Evolutionary conservation across 2,797 vertebrate genomes (phyloP).

Genomic region (Gadopsis marmoratus): DNA sequence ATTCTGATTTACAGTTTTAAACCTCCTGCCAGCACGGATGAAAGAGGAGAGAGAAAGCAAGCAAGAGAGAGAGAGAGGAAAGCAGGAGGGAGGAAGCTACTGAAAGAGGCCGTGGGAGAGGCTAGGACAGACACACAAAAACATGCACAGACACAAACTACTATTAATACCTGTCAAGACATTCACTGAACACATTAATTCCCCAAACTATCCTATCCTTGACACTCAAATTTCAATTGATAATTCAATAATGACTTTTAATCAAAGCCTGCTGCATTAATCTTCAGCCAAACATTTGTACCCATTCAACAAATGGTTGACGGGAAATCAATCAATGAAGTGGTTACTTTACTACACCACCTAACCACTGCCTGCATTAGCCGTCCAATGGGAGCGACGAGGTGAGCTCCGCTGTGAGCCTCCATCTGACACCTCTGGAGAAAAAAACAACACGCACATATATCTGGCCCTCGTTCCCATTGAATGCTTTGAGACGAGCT

Average conservation of each 20-base stretch:
- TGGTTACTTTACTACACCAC: background rate
- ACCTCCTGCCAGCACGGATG: constrained; percentile 51
- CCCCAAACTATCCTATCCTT: background rate
- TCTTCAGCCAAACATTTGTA: background rate
- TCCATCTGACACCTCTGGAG: background rate
- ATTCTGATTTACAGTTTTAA: constrained; percentile 66
- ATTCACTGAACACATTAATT: background rate
- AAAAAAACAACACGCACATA: constrained; percentile 8
- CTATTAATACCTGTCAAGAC: background rate
- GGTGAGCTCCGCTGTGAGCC: background rate
- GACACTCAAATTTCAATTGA: background rate
- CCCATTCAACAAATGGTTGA: constrained; percentile 4
- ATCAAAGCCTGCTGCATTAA: background rate
- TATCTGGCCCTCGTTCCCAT: constrained; percentile 3
- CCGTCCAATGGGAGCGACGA: background rate
- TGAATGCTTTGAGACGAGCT: constrained; percentile 14
- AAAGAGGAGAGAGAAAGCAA: constrained; percentile 9
- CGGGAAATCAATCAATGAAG: background rate
- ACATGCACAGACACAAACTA: background rate
- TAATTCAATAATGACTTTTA: background rate
- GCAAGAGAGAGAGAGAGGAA: background rate
- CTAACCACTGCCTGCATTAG: constrained; percentile 8
- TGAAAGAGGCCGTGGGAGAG: background rate
- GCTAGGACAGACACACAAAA: background rate
- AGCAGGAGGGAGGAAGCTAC: background rate